A percentile compares a stretch with the other conserved stretches of the same genome.
Evolutionary conservation across 2,113 vertebrate genomes (phyloP).

Genomic region (Suncus etruscus): DNA sequence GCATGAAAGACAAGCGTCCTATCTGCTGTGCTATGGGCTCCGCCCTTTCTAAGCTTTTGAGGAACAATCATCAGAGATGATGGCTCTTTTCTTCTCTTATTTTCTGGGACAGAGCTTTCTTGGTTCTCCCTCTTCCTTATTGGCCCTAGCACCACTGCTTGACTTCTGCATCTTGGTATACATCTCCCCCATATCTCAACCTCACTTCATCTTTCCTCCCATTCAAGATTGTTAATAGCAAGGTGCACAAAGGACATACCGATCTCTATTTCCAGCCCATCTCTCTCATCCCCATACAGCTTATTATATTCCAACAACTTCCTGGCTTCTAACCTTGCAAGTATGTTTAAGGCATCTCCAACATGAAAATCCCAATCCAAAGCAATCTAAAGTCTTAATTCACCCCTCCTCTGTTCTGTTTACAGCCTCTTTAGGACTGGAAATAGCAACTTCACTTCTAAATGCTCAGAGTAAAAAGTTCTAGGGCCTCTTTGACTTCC

Average conservation of each 20-base stretch:
- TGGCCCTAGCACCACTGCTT: neutral
- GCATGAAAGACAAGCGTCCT: no score
- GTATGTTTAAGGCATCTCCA: neutral
- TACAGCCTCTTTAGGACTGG: neutral
- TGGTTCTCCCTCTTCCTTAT: neutral
- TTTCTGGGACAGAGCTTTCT: neutral
- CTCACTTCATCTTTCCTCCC: neutral
- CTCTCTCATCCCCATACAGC: neutral
- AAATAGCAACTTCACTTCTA: neutral
- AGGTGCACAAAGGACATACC: accelerated
- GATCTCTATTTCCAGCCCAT: neutral
- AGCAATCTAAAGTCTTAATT: neutral
- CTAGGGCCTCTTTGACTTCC: neutral
- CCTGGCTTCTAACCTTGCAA: neutral
- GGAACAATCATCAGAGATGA: neutral
- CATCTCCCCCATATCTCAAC: neutral
- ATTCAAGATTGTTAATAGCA: neutral
- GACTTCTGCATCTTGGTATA: neutral
- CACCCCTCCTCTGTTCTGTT: neutral
- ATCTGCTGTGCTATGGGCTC: no score
- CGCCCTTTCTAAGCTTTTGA: neutral
- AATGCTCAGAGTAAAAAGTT: neutral
- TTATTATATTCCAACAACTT: neutral
- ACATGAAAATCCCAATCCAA: neutral
- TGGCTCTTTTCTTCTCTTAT: neutral